Evolutionary conservation across 2,797 vertebrate species (phyloP), one percentile per base, ranked within the genome.

Genomic region (Cynodonichthys magdalenae): DNA sequence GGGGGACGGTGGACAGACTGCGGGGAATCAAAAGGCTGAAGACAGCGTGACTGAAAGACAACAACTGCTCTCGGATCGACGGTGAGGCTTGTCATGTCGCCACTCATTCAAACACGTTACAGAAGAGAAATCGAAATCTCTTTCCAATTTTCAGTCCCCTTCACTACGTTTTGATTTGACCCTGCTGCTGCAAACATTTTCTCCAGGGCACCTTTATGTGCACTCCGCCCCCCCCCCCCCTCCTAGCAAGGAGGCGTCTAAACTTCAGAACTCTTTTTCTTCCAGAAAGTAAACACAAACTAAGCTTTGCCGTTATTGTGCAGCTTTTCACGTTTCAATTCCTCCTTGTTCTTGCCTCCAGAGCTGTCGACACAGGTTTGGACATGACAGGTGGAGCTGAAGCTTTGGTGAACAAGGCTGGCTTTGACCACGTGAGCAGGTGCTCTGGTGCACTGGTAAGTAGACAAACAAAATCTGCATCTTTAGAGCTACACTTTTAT

Each of bases 261-360:
- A 79, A 77, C 54, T 59, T 59, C 53, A 71, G 27, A 63, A 61
- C 44, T 62, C 46, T n/a, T 17, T 56, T 53, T 45, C 47, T 47
- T 61, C 8, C 11, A 12, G 44, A 70, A 53, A 65, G 47, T 54
- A 51, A 57, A 57, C 41, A 44, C n/a, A 69, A 69, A 66, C 42
- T 3, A 11, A 53, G 20, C 45, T 42, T 62, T 53, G 56, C 68
- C 50, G 29, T 63, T 52, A 44, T 34, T 66, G 48, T 63, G 60
- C 59, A 39, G 50, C 62, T 27, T 31, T 56, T 80, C 41, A 70
- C 24, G 45, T 64, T 46, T 78, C 55, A 44, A 9, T 67, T 59
- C 15, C 56, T 63, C 59, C 50, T 66, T 83, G 57, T 83, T 75
- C 81, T 62, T 63, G 52, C 77, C 58, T 81, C 19, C 61, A 89